These are phyloP conservation scores for Ciconia stormi DNA, from an alignment of 2,113 vertebrate species.

Conservation along the genomic window DNA sequence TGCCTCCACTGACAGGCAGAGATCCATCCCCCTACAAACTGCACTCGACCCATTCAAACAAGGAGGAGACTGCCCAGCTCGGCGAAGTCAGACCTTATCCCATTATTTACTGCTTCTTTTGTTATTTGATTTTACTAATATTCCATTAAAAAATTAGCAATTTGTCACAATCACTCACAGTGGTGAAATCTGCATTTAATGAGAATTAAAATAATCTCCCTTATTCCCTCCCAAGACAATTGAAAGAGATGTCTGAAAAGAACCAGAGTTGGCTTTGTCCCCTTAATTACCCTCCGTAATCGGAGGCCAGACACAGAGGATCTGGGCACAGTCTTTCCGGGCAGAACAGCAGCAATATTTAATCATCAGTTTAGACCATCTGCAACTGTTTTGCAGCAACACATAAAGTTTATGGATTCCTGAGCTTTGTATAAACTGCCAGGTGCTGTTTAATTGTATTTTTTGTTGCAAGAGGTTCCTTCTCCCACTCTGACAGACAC, in stretches of 20 bases:
- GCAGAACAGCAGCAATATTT: slow-evolving; percentile 55
- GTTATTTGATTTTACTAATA: background rate
- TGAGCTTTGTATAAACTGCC: slow-evolving; percentile 47
- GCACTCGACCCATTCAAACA: background rate
- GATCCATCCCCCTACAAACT: background rate
- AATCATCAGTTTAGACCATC: slow-evolving; percentile 70
- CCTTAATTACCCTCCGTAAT: slow-evolving; percentile 34
- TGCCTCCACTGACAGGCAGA: background rate
- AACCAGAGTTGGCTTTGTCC: slow-evolving; percentile 10
- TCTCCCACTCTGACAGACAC: slow-evolving; percentile 5
- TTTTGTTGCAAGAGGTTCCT: slow-evolving; percentile 1
- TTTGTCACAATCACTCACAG: background rate
- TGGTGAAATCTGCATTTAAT: background rate
- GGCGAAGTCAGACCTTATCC: background rate
- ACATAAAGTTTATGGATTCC: slow-evolving; percentile 54
- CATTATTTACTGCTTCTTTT: background rate
- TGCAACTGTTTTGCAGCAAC: slow-evolving; percentile 69
- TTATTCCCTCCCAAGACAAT: background rate
- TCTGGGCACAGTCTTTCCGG: slow-evolving; percentile 17
- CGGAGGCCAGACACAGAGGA: slow-evolving; percentile 9
- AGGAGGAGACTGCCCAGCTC: background rate
- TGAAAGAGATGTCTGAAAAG: background rate
- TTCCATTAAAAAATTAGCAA: background rate
- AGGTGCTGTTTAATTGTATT: slow-evolving; percentile 61
- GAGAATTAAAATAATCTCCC: background rate